Percentiles rank a stretch among this genome's conserved stretches.
Conservation (phyloP, 2,797 vertebrate species). For the Trichosurus vulpecula region DNA sequence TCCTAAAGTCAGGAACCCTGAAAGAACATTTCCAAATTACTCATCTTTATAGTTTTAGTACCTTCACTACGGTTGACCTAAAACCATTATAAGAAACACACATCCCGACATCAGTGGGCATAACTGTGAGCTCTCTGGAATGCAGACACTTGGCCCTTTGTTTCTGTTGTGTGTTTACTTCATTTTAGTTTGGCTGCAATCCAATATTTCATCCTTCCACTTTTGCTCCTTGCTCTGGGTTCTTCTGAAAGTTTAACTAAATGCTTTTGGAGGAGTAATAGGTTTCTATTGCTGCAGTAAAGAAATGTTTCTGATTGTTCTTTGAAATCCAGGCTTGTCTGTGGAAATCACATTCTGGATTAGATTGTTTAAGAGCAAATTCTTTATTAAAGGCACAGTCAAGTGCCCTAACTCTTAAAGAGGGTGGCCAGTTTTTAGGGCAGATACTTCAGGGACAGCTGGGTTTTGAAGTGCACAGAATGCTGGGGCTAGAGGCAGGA, state of each 20-base stretch:
- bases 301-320: not conserved
- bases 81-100: slow-evolving; percentile 29
- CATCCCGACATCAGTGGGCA: not conserved
- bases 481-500: not conserved
- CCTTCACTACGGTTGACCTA: slow-evolving; percentile 30
- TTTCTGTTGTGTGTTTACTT: slow-evolving; percentile 28
- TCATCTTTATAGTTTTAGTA: slow-evolving; percentile 37
- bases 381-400: slow-evolving; percentile 50
- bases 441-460: not conserved
- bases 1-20: not conserved
- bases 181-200: not conserved
- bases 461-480: not conserved
- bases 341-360: slow-evolving; percentile 53
- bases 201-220: slow-evolving; percentile 34
- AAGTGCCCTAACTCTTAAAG: slow-evolving; percentile 24
- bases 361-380: slow-evolving; percentile 68
- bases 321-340: slow-evolving; percentile 29
- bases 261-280: slow-evolving; percentile 35
- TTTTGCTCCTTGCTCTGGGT: slow-evolving; percentile 53
- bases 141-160: not conserved
- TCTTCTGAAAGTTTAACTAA: slow-evolving; percentile 59
- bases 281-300: slow-evolving; percentile 57
- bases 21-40: slow-evolving; percentile 50
- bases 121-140: not conserved
- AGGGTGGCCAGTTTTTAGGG: not conserved